These are phyloP conservation scores for Verasper variegatus DNA, from an alignment of 2,113 vertebrate species.

Conservation along the genomic window DNA sequence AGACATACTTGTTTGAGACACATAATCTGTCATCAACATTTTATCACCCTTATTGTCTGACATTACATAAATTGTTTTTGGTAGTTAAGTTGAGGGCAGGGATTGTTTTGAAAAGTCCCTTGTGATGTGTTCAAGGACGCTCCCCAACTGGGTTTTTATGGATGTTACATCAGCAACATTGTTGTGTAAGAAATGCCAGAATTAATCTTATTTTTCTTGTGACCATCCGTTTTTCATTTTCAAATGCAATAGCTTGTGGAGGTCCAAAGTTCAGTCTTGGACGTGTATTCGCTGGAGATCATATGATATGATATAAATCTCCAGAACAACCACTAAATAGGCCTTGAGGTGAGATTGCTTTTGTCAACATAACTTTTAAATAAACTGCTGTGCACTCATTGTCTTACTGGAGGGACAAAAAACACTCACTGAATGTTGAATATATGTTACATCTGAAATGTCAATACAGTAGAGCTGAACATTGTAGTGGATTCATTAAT, in stretches of 20 bases:
- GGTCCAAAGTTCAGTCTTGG: not conserved
- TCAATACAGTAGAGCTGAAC: not conserved
- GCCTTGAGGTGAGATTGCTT: not conserved
- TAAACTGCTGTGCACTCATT: not conserved
- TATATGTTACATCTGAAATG: not conserved
- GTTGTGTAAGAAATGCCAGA: not conserved
- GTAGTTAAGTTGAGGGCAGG: constrained; percentile 23
- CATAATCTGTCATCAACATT: constrained; percentile 4
- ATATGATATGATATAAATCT: not conserved
- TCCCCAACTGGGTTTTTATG: not conserved
- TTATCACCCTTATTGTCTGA: constrained; percentile 22
- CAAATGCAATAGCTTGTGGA: not conserved
- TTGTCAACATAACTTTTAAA: constrained; percentile 2
- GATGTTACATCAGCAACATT: not conserved
- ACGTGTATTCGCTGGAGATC: not conserved
- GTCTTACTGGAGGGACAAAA: not conserved
- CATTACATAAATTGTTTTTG: constrained; percentile 20
- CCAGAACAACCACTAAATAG: not conserved
- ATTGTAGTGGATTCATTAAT: not conserved
- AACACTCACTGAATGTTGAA: not conserved
- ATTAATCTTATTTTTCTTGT: not conserved
- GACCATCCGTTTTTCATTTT: constrained; percentile 21
- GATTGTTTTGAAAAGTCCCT: constrained; percentile 8
- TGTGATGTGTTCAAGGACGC: not conserved
- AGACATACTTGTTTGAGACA: not conserved